Conservation (phyloP, 2,888 invertebrate genomes). For the Pseudoips prasinana region DNA sequence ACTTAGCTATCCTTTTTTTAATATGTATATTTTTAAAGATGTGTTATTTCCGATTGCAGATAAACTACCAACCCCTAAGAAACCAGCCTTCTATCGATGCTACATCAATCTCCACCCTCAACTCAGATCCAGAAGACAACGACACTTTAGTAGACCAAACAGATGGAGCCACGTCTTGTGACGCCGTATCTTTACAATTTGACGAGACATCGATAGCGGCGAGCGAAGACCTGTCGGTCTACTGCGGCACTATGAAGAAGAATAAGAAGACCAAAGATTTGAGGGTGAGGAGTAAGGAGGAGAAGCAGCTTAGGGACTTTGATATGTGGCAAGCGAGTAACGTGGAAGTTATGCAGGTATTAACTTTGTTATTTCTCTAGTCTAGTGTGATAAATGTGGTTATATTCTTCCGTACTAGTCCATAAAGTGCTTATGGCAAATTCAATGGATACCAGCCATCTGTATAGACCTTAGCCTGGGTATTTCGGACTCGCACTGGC, state of each 20-base stretch:
- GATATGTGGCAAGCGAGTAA: conserved; percentile 73
- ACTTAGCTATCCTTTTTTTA: too few species aligned
- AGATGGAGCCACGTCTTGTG: conserved; percentile 60
- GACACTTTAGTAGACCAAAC: conserved; percentile 36
- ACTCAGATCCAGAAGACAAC: conserved; percentile 41
- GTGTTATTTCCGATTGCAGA: conserved; percentile 34
- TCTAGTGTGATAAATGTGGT: too few species aligned
- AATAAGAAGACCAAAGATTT: conserved; percentile 45
- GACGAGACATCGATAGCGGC: conserved; percentile 57
- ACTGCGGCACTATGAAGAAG: conserved; percentile 62
- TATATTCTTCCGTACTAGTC: background rate
- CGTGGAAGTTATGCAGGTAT: conserved; percentile 66
- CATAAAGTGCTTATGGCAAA: too few species aligned
- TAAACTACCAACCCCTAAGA: conserved; percentile 52
- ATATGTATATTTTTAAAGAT: too few species aligned
- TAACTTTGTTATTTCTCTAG: conserved; percentile 4
- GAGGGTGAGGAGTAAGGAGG: conserved; percentile 36
- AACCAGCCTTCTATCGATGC: conserved; percentile 48
- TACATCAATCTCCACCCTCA: conserved; percentile 50
- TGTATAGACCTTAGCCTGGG: too few species aligned
- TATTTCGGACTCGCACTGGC: too few species aligned
- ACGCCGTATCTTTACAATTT: conserved; percentile 57
- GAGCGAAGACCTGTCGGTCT: conserved; percentile 59
- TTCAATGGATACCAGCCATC: too few species aligned
- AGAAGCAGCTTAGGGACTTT: conserved; percentile 53